phyloP scores from a whole-genome alignment of 2,888 invertebrate genomes.

The Hymenopus coronatus region DNA sequence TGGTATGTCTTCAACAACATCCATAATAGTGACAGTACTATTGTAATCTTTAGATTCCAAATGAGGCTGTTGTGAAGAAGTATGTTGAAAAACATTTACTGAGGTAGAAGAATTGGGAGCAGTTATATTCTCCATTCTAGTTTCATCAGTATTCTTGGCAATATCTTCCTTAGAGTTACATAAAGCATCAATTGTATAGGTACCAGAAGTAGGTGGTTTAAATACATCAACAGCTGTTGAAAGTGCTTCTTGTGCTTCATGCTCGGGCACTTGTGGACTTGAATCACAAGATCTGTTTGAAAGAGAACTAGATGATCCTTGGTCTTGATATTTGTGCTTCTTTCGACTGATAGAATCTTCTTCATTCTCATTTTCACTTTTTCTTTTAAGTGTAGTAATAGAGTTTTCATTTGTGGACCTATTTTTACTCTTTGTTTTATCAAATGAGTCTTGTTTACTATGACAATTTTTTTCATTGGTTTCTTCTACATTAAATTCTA shows the following conservation, averaged over 20 bases:
- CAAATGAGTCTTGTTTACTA: neutral
- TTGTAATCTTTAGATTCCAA: neutral
- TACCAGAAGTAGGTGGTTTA: constrained; percentile 18
- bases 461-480: neutral
- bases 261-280: neutral
- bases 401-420: neutral
- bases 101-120: neutral
- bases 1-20: neutral
- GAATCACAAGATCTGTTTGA: neutral
- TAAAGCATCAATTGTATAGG: constrained; percentile 27
- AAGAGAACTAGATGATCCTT: neutral
- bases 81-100: neutral
- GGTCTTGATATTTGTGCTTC: neutral
- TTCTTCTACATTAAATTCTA: neutral
- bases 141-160: neutral
- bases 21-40: neutral
- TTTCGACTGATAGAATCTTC: neutral
- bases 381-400: neutral
- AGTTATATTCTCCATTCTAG: neutral
- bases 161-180: constrained; percentile 1
- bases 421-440: neutral
- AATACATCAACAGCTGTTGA: neutral
- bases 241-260: neutral
- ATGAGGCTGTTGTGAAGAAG: neutral
- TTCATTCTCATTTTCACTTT: neutral